Evolutionary conservation across 2,888 invertebrate species (phyloP).

Genomic region (Adelognathus sp.): DNA sequence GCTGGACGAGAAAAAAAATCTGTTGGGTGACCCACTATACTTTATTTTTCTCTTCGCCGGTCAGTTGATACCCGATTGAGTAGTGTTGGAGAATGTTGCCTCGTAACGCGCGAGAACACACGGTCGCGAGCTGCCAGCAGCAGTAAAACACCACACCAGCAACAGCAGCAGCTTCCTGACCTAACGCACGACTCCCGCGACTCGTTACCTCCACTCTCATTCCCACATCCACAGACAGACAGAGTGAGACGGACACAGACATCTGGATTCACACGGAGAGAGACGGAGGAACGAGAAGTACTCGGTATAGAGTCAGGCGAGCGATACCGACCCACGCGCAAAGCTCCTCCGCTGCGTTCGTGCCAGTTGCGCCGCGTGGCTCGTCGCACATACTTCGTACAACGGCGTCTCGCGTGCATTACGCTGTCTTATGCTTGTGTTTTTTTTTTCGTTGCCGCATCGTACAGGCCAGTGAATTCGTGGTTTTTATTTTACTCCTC

Average conservation of each 20-base stretch:
- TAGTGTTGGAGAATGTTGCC: slow-evolving; percentile 17
- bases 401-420: slow-evolving; percentile 32
- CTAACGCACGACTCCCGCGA: slow-evolving; percentile 61
- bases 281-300: not conserved
- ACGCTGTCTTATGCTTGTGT: slow-evolving; percentile 21
- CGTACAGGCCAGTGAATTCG: not conserved
- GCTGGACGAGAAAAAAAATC: not conserved
- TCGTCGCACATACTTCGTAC: slow-evolving; percentile 58
- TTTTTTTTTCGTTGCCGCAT: not conserved
- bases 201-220: slow-evolving; percentile 56
- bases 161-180: slow-evolving; percentile 58
- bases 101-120: slow-evolving; percentile 49
- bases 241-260: slow-evolving; percentile 26
- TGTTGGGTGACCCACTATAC: not conserved
- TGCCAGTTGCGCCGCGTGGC: slow-evolving; percentile 63
- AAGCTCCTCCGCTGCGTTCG: slow-evolving; percentile 55
- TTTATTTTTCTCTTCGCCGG: not conserved
- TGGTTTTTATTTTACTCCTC: slow-evolving; percentile 52
- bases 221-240: slow-evolving; percentile 46
- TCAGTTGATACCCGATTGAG: not conserved
- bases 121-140: slow-evolving; percentile 27
- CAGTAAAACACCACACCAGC: slow-evolving; percentile 19
- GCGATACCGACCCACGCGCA: slow-evolving; percentile 58
- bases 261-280: slow-evolving; percentile 3
- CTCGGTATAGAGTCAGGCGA: not conserved